A percentile compares a stretch with the other conserved stretches of the same genome.
These are phyloP conservation scores for Diphyllodes magnificus DNA, from an alignment of 2,113 vertebrate species.

Conservation along the genomic window DNA sequence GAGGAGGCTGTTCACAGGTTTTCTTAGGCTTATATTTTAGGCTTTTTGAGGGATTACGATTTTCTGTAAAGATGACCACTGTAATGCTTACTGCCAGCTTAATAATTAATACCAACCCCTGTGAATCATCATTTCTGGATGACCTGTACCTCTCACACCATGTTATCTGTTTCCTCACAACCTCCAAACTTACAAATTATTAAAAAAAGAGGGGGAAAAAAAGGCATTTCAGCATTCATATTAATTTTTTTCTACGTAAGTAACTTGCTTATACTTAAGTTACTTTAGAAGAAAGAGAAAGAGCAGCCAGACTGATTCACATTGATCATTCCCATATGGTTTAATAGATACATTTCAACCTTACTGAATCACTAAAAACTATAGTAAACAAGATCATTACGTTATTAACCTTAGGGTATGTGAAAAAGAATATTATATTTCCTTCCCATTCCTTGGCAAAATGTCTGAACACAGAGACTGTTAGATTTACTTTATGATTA, in stretches of 20 bases:
- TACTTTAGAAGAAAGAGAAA: conserved; percentile 43
- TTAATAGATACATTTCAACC: conserved; percentile 40
- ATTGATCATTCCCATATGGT: conserved; percentile 45
- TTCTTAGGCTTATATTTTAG: neutral
- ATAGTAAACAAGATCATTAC: conserved; percentile 67
- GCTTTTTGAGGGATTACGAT: neutral
- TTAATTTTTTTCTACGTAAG: conserved; percentile 3
- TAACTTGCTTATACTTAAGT: conserved; percentile 5
- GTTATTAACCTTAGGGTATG: conserved; percentile 60
- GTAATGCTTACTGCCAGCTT: neutral
- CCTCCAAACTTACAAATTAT: neutral
- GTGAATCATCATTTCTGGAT: neutral
- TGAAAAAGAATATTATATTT: conserved; percentile 67
- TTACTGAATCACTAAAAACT: conserved; percentile 36
- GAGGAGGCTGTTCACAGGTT: neutral
- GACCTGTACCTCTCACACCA: neutral
- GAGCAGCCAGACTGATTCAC: conserved; percentile 35
- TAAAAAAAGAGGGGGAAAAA: fast-evolving
- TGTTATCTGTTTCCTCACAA: neutral
- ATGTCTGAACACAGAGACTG: conserved; percentile 58
- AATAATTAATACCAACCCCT: conserved; percentile 1
- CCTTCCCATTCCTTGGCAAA: neutral
- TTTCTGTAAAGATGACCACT: neutral
- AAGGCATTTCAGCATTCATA: neutral
- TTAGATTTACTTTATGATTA: conserved; percentile 67